phyloP scores from a whole-genome alignment of 2,113 vertebrate genomes.

The Heterochromis multidens region DNA sequence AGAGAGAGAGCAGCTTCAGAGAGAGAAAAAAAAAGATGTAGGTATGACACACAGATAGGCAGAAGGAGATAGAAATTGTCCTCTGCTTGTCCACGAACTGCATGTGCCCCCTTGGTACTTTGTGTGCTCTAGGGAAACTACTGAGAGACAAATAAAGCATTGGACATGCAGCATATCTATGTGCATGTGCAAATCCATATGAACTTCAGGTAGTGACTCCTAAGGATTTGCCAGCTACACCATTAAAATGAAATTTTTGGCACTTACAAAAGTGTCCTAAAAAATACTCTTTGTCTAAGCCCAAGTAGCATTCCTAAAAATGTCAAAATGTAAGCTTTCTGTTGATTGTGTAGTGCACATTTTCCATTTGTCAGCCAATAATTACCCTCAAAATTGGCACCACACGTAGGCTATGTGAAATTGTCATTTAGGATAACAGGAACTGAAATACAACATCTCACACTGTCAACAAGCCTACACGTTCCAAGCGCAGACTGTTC shows the following conservation, averaged over 20 bases:
- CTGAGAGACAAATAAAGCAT: conserved; percentile 12
- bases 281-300: background rate
- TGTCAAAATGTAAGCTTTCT: background rate
- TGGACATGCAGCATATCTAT: background rate
- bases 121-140: conserved; percentile 18
- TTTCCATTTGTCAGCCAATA: background rate
- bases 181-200: background rate
- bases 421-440: background rate
- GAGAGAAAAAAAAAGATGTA: background rate
- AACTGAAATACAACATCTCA: conserved; percentile 19
- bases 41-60: background rate
- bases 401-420: background rate
- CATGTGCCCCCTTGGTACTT: background rate
- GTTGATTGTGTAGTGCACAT: background rate
- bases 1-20: background rate
- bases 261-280: background rate
- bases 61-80: background rate
- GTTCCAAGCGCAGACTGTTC: background rate
- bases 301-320: background rate
- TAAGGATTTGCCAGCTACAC: background rate
- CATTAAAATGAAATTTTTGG: background rate
- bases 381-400: background rate
- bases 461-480: background rate
- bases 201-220: background rate
- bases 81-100: background rate